phyloP scores from a whole-genome alignment of 2,888 invertebrate genomes.

The Lepidochrysops patricia region DNA sequence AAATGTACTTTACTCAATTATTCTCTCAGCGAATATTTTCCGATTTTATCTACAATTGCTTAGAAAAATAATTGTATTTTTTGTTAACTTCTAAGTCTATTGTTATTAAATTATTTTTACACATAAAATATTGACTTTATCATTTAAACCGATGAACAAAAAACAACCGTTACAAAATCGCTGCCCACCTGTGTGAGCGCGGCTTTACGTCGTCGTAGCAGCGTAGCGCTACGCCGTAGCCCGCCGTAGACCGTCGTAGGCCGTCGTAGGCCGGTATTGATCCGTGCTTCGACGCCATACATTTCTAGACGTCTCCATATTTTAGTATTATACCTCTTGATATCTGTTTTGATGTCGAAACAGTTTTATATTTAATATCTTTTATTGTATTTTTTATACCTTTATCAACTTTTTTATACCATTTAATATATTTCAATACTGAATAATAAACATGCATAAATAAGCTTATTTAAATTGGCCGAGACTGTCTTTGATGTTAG shows the following conservation, averaged over 20 bases:
- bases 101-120: no score
- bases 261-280: constrained; percentile 27
- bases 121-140: no score
- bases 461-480: not conserved
- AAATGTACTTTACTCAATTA: no score
- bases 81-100: no score
- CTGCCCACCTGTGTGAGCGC: not conserved
- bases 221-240: constrained; percentile 27
- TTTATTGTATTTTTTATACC: no score
- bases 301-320: not conserved
- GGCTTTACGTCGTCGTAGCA: constrained; percentile 17
- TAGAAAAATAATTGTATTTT: no score
- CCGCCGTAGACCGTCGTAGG: constrained; percentile 28
- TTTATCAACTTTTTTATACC: not conserved
- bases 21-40: no score
- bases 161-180: not conserved
- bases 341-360: no score
- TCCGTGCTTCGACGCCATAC: constrained; percentile 24
- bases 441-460: no score
- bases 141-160: not conserved
- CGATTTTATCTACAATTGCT: no score
- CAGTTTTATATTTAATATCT: not conserved
- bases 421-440: no score
- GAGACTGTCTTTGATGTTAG: not conserved
- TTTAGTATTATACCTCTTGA: not conserved